Base-by-base conservation (phyloP, 2,113 vertebrate genomes). In the Apteryx owenii region DNA sequence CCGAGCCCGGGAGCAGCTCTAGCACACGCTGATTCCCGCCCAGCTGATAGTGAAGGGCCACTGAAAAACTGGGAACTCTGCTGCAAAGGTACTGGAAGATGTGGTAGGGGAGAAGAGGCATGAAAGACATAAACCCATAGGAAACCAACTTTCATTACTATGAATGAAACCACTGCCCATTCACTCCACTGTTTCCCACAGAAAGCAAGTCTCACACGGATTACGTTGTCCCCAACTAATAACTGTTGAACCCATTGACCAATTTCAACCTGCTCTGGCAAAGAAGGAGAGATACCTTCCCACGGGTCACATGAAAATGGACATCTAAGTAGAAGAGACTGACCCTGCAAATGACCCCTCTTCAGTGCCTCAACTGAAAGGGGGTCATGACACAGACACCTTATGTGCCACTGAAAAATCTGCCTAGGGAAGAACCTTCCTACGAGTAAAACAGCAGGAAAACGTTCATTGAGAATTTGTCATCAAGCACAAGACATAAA, bases 21-120 rank as follows among this genome's bases (percentile, higher is more conserved):
- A 12, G n/a, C 3, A 6, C 12, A 10, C 0, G 0, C 50, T 0
- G 0, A 11, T 7, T 29, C 80, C 71, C 51, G 46, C 15, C 33
- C 91, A 64, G 22, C 26, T 14, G 42, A 46, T 42, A 65, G 62
- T 42, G 64, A 26, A 58, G 1, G 2, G 46, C 40, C 73, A 64
- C 13, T 23, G 15, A 50, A 19, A 72, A 88, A 80, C 26, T 4
- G 26, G 25, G 31, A 6, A 36, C 20, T 28, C 36, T 25, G 60
- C 5, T 3, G 3, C 48, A 42, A 42, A 58, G 11, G 42, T 53
- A 50, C 54, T 2, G 11, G 54, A 50, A 95, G 38, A 64, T 21
- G 16, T 22, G 9, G 54, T 19, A 77, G 5, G 7, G 10, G 9
- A 76, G 12, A 10, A 88, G 21, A 31, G 12, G 28, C 18, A 81